Evolutionary conservation across 2,113 vertebrate genomes (phyloP).

Genomic region (Gulo gulo): DNA sequence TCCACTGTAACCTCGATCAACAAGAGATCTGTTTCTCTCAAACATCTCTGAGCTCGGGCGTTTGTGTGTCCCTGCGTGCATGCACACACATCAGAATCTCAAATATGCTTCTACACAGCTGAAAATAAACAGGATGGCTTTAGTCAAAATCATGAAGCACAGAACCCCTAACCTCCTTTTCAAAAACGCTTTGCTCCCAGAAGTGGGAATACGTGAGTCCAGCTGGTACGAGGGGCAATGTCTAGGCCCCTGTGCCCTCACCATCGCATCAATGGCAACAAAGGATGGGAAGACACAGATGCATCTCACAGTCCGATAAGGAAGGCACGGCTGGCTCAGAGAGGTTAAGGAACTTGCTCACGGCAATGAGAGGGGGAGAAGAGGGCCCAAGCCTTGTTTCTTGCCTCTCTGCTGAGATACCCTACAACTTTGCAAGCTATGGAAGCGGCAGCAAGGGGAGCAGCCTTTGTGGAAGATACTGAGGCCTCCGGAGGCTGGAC

Average conservation of each 20-base stretch:
- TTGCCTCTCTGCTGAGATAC: not conserved
- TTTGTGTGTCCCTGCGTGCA: not conserved
- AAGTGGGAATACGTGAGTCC: not conserved
- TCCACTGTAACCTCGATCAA: not conserved
- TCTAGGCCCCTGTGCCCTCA: not conserved
- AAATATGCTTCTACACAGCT: not conserved
- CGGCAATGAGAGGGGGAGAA: not conserved
- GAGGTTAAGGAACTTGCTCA: not conserved
- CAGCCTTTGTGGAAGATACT: not conserved
- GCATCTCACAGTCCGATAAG: not conserved
- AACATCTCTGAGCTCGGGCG: not conserved
- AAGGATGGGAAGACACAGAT: not conserved
- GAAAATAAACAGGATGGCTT: constrained; percentile 41
- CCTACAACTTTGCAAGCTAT: not conserved
- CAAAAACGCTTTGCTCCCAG: not conserved
- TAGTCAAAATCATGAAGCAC: constrained; percentile 8
- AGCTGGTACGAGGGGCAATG: not conserved
- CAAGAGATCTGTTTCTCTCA: not conserved
- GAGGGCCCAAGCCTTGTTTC: not conserved
- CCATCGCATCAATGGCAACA: fast-evolving
- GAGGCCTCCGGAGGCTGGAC: not conserved
- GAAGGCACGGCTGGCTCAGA: not conserved
- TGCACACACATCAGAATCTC: not conserved
- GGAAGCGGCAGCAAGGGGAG: not conserved
- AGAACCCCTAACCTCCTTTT: not conserved